Base-by-base conservation (phyloP, 2,888 invertebrate genomes). In the Eumerus sabulonum region DNA sequence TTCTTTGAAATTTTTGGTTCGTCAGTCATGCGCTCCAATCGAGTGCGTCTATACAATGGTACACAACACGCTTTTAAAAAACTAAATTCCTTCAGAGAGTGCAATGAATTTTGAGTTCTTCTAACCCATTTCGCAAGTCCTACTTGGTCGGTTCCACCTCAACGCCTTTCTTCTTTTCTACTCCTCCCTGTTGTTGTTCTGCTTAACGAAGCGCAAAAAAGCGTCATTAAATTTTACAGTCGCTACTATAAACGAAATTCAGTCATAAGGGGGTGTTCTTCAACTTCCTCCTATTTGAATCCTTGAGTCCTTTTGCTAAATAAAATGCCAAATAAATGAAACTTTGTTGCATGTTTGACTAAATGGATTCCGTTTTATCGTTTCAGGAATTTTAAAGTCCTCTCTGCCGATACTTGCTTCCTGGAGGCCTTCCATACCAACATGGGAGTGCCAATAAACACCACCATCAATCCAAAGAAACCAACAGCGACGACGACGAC, bases 381-480 rank as follows among this genome's bases (percentile, higher is more conserved):
- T 79, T 79, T 44, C 70, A 79, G 79, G 16, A 70, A 9, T 66
- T 67, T 18, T 36, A 42, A 44, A 36, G 38, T 38, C 45, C 45
- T 18, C 18, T 44, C 40, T 36, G 50, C 45, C 19, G 48, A 40
- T 9, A 54, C 17, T 45, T 27, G 38, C 53, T 13, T 40, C 16
- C 18, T 27, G 44, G 53, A 53, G 82, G 82, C 79, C 82, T 82
- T 82, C 82, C 77, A 82, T 82, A 60, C 57, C 56, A 79, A 79
- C 77, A 82, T 82, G 82, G 82, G 82, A 82, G 82, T 77, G 82
- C 82, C 82, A 76, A 77, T 70, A 76, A 72, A 76, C 56, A 68
- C 63, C 42, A 66, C 56, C 13, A 81, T 50, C 48, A 67, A 51
- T 47, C 17, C 72, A 47, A 36, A 42, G 11, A 19, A 63, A 50